Evolutionary conservation across 1,140 invertebrate genomes (phyloP), one percentile per base, ranked within the genome.

Genomic region (Drosophila sucinea): DNA sequence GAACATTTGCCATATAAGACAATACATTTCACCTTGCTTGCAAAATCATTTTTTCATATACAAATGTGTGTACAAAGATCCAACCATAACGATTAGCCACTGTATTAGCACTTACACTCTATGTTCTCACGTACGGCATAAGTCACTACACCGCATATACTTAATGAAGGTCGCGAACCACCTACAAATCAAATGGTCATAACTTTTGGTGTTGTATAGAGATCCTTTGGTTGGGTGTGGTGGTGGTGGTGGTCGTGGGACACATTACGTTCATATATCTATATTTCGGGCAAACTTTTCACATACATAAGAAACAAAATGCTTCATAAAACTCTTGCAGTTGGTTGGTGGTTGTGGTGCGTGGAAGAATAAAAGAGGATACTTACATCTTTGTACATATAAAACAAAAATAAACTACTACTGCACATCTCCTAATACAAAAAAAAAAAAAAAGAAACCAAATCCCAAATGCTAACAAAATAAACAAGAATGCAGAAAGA

Each of bases 281-380:
- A 29, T 40, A 61, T 44, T 32, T 61, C 17, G 25, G 38, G 33
- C 23, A 41, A 11, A 40, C 27, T 44, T 6, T 32, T 41, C 40
- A 44, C 23, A 62, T 4, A 57, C 51, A 64, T 58, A 23, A 51
- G 17, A 54, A 44, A 47, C 60, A 44, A 55, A 64, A 73, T 69
- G 71, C 55, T 51, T 62, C 70, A 73, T 73, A 60, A 38, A 41
- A 54, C 60, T 44, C 72, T 75, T 75, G 64, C 75, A 61, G 73
- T 73, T 69, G 57, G 76, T 60, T 73, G 47, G 81, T 86, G 81
- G 81, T 86, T 85, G 78, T 86, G 81, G 81, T 85, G 81, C 75
- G 82, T 82, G 72, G 77, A 76, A 57, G 61, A 70, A 33, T 41
- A 27, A 25, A 29, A 63, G 61, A 75, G 32, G 10, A 58, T 69